These are phyloP conservation scores for Manacus vitellinus DNA, from an alignment of 2,113 vertebrate genomes.

Conservation along the genomic window DNA sequence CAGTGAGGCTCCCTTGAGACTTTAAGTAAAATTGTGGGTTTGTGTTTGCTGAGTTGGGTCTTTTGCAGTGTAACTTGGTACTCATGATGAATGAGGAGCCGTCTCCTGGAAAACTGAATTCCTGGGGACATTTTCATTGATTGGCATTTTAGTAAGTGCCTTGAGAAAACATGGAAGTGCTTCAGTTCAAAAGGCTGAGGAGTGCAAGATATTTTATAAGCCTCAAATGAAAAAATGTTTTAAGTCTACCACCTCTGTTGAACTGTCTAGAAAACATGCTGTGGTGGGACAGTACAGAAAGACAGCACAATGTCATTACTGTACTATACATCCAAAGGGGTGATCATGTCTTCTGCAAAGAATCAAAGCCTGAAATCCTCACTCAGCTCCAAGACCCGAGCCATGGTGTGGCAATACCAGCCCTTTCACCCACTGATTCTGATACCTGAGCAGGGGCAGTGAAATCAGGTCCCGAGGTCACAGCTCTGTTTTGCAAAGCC, in stretches of 20 bases:
- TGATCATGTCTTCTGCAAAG: neutral
- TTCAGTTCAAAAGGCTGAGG: neutral
- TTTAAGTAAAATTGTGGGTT: neutral
- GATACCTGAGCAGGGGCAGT: neutral
- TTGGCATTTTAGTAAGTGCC: neutral
- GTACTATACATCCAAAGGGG: neutral
- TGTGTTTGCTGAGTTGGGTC: neutral
- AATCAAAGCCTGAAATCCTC: neutral
- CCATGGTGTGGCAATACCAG: accelerated
- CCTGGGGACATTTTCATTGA: neutral
- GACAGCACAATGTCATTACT: neutral
- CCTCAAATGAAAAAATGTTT: neutral
- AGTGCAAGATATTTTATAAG: neutral
- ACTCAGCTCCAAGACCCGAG: neutral
- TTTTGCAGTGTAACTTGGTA: neutral
- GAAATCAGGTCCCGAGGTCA: neutral
- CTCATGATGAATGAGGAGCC: neutral
- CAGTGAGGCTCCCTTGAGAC: neutral
- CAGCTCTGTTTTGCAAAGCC: neutral
- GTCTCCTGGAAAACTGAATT: neutral
- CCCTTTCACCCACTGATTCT: accelerated
- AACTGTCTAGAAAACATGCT: neutral
- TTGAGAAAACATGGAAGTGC: neutral
- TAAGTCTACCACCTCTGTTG: neutral
- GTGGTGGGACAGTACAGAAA: neutral